phyloP scores from a whole-genome alignment of 2,888 invertebrate genomes.

The Meganola albula region DNA sequence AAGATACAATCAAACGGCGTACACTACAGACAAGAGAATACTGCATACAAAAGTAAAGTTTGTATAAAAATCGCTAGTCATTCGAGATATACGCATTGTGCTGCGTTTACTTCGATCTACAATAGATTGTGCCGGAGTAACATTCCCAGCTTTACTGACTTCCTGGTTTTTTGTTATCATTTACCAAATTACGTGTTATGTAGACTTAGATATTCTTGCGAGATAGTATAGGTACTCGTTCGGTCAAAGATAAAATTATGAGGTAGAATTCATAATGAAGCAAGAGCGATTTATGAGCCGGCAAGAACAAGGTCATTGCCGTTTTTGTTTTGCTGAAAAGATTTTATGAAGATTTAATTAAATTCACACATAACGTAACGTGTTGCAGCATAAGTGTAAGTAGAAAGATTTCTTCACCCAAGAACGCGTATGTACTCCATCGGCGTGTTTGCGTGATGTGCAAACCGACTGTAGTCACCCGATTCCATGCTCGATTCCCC shows the following conservation, averaged over 20 bases:
- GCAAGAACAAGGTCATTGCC: constrained; percentile 35
- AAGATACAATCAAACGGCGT: constrained; percentile 38
- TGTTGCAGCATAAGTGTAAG: constrained; percentile 10
- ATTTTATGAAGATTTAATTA: constrained; percentile 13
- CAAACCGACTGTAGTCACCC: constrained; percentile 24
- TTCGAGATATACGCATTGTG: too few relatives aligned
- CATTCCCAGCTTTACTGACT: constrained; percentile 21
- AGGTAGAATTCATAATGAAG: constrained; percentile 24
- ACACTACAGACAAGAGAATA: constrained; percentile 23
- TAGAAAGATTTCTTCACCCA: constrained; percentile 32
- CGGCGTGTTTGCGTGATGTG: constrained; percentile 30
- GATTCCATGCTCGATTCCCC: constrained; percentile 35
- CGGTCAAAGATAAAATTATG: constrained; percentile 11
- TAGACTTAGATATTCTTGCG: constrained; percentile 6
- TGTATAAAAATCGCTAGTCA: constrained; percentile 17
- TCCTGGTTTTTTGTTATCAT: constrained; percentile 31
- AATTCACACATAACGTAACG: constrained; percentile 5
- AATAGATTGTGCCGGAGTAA: constrained; percentile 9
- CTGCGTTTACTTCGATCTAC: constrained; percentile 4
- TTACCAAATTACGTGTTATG: constrained; percentile 18
- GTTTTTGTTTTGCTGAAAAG: constrained; percentile 24
- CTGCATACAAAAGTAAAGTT: constrained; percentile 35
- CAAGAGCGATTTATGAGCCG: constrained; percentile 37
- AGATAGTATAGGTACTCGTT: constrained; percentile 26
- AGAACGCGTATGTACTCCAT: constrained; percentile 27